Evolutionary conservation across 2,888 invertebrate species (phyloP), one percentile per base, ranked within the genome.

Genomic region (Pogonocherus hispidulus): DNA sequence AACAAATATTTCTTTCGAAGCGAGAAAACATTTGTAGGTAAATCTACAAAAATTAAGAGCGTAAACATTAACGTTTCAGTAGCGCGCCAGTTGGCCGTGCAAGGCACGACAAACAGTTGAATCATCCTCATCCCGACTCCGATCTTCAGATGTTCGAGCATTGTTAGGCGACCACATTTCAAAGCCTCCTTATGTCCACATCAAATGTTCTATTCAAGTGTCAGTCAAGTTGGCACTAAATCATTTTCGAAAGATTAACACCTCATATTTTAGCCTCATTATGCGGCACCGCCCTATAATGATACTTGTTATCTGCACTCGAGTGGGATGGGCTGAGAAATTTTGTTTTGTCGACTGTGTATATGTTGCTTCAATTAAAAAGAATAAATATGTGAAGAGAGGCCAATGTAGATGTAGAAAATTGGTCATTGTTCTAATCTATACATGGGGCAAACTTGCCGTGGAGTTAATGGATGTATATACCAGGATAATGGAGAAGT

Each of bases 201-300:
- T 81, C 83, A 82, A 78, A 75, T 62, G 70, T 72, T 71, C 77
- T 74, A 83, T 83, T 84, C 81, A 83, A 72, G 77, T 78, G 82
- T 83, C 83, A 78, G 80, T 83, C 83, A 82, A 78, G 76, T 78
- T 81, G 81, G 82, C 83, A 83, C 82, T 83, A 81, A 81, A 83
- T 81, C 82, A 80, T 82, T 81, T 81, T 80, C 74, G 79, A 78
- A 81, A 81, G 81, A 84, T 83, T 83, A 84, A 84, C 83, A 83
- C 81, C 81, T 80, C 78, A 73, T 74, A 79, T 78, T 82, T 78
- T 79, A 78, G 79, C 78, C 79, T 80, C 76, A 73, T 79, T 76
- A 74, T 75, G 76, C 78, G 76, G 79, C 79, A 71, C 72, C 74
- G 71, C 73, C 74, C 72, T 77, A 80, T 80, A 81, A 81, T 81